Base-by-base conservation (phyloP, 1,140 invertebrate genomes). In the Danaus plexippus region DNA sequence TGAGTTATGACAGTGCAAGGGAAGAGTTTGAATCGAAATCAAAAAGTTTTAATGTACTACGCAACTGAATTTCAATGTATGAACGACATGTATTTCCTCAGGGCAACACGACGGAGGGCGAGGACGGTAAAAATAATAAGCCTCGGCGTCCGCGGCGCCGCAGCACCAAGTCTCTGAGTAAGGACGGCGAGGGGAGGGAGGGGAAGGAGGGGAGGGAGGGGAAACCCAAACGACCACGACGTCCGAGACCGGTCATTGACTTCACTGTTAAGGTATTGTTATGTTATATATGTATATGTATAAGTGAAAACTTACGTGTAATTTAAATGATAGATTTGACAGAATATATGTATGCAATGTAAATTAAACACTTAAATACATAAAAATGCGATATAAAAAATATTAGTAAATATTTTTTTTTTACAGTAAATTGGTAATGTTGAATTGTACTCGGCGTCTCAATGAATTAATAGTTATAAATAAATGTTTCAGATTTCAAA, bases 401-500 rank as follows among this genome's bases (percentile, higher is more conserved):
- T 32, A 32, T 32, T 32, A 32, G 22, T 32, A 7, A 32, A 32
- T 43, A 40, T 54, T 41, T 41, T 57, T 63, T 46, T 54, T 62
- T 62, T 47, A n/a, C n/a, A n/a, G n/a, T n/a, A n/a, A n/a, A n/a
- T 22, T 22, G 18, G 2, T 22, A 22, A 22, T 22, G 18, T 22
- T 22, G 18, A 22, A 22, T 22, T 22, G 18, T 22, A 22, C 6
- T 22, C 18, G 18, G 18, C 18, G 18, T 22, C 18, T 22, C 2
- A 32, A 32, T 6, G 22, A 32, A 6, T 32, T 32, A 3, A 32
- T 32, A 32, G 7, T 3, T 2, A 32, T 32, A 32, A 7, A 32
- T 32, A 32, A 32, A 32, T 4, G 60, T 67, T 65, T 3, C 66
- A 88, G 76, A 87, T 92, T 9, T 89, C 89, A 0, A 92, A 92